Evolutionary conservation across 2,888 invertebrate species (phyloP).

Genomic region (Leptura quadrifasciata): DNA sequence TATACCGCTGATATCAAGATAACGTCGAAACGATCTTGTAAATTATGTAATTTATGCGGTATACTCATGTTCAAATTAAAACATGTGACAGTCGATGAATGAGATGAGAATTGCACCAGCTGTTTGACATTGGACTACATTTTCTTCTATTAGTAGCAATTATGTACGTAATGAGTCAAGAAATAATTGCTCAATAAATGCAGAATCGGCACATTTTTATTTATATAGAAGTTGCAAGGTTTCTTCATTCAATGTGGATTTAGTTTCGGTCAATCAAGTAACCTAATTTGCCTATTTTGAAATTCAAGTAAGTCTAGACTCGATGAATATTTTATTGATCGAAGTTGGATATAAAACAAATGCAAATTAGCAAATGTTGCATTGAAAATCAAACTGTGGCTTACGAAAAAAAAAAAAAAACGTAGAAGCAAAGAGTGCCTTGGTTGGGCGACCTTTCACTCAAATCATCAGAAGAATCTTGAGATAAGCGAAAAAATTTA

Average conservation of each 20-base stretch:
- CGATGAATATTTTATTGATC: too few relatives aligned
- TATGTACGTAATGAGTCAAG: conserved; percentile 34
- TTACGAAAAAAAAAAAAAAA: too few relatives aligned
- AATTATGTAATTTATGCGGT: conserved; percentile 47
- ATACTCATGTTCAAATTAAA: conserved; percentile 41
- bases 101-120: conserved; percentile 44
- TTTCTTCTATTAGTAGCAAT: conserved; percentile 46
- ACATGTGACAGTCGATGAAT: conserved; percentile 46
- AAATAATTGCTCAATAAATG: conserved; percentile 35
- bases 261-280: neutral
- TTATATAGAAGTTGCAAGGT: conserved; percentile 9
- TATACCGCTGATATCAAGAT: conserved; percentile 36
- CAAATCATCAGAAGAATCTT: too few relatives aligned
- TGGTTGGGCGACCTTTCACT: too few relatives aligned
- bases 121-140: conserved; percentile 51
- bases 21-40: conserved; percentile 46
- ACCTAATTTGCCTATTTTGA: too few relatives aligned
- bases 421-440: too few relatives aligned
- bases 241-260: neutral
- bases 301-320: too few relatives aligned
- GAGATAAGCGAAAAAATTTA: too few relatives aligned
- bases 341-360: too few relatives aligned
- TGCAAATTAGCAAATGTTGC: too few relatives aligned
- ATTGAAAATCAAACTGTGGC: too few relatives aligned
- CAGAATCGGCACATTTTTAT: conserved; percentile 8